Evolutionary conservation across 2,113 vertebrate species (phyloP), one percentile per base, ranked within the genome.

Genomic region (Vimba vimba): DNA sequence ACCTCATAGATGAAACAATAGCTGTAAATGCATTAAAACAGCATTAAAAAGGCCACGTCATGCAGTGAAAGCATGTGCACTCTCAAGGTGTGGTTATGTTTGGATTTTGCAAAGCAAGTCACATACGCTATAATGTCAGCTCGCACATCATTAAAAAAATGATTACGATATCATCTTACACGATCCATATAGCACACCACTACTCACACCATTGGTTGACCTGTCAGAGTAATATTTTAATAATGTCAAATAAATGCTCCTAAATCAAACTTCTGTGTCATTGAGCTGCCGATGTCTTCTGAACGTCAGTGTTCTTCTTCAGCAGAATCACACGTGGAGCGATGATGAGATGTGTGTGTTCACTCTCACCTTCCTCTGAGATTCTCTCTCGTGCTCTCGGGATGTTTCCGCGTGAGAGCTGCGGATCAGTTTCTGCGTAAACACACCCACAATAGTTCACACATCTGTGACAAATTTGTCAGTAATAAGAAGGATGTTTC

Each of bases 381-480:
- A 60, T 60, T 12, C 43, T 2, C 39, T 59, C 78, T 36, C 1
- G 6, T 19, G 33, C 19, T 39, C 19, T 1, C 19, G 19, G 3
- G 21, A 17, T 59, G 57, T 64, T 71, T n/a, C n/a, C 43, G 52
- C 5, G 39, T 39, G 30, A 69, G 33, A 10, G 33, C 3, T 10
- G 36, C 30, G 8, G 83, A 89, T 86, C 45, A 62, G 81, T 88
- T 84, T 87, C 85, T 87, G 13, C 1, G 36, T 68, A 21, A 79
- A 76, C 55, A 88, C 86, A 64, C 57, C 68, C 33, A 0, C 82
- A 81, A 82, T 86, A 88, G 93, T 66, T 93, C 82, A 84, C 91
- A 91, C 85, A 73, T 89, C 59, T 52, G 68, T 79, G 92, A 86
- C 87, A 86, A 47, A 89, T 85, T 57, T 59, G 33, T 33, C 2